Evolutionary conservation across 2,888 invertebrate species (phyloP), one percentile per base, ranked within the genome.

Genomic region (Saturnia pavonia): DNA sequence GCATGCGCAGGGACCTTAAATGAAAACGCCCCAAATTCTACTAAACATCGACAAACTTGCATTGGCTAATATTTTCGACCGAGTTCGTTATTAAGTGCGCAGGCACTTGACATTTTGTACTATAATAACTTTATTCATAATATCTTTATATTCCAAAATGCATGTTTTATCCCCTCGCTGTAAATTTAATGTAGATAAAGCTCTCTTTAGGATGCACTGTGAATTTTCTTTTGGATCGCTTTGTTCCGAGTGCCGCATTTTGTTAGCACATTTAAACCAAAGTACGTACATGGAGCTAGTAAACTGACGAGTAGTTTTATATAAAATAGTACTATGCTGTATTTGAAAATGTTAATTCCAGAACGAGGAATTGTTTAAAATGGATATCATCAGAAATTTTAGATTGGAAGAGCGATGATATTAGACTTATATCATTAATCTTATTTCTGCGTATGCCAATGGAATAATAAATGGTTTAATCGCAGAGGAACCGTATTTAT

Each of bases 191-290:
- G 63, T 34, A n/a, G 54, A 54, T 54, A 54, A 54, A 54, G 22
- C 54, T 63, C 63, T 16, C 34, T 34, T 7, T 27, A 54, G 22
- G 54, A 54, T 54, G 54, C 22, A 12, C 22, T 54, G 54, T n/a
- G 19, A 63, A 63, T 63, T 63, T 63, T 63, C 27, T 63, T 63
- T 63, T 63, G 22, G 8, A 63, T 63, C 63, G 34, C 25, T 63
- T 63, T 63, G 63, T 63, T 63, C 34, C 16, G 22, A 54, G 54
- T 54, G 16, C 34, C 34, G 63, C 63, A 11, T 54, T 63, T 34
- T 63, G 34, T 63, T 63, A 63, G 63, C 63, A 34, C 63, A 63
- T 63, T 63, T 63, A 27, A 63, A 63, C 4, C 22, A 22, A n/a
- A 54, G 54, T 54, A 11, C 12, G 22, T 63, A 11, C 27, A 34